Evolutionary conservation across 2,888 invertebrate genomes (phyloP).

Genomic region (Diarsia dahlii): DNA sequence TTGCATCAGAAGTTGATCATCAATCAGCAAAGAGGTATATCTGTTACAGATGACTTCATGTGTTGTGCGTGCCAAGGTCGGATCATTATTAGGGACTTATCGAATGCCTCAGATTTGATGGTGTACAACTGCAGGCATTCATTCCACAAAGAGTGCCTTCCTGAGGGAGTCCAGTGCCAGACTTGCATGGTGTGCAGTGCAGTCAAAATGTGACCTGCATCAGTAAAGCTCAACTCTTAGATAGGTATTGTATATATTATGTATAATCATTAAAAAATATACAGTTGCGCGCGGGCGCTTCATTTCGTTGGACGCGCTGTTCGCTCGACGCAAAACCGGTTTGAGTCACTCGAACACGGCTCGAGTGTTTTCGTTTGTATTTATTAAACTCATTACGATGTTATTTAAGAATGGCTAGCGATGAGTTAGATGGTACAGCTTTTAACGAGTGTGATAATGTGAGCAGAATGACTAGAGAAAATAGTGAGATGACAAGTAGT

Average conservation of each 20-base stretch:
- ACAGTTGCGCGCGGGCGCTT: too few relatives aligned
- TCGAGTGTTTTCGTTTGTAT: too few relatives aligned
- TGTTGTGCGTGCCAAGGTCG: slow-evolving; percentile 95
- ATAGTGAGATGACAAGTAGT: too few relatives aligned
- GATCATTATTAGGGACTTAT: slow-evolving; percentile 93
- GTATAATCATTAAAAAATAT: slow-evolving; percentile 60
- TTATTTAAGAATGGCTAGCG: too few relatives aligned
- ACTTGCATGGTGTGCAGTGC: slow-evolving; percentile 86
- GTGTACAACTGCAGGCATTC: slow-evolving; percentile 97
- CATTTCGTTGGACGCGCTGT: too few relatives aligned
- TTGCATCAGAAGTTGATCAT: slow-evolving; percentile 95
- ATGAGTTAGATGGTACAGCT: too few relatives aligned
- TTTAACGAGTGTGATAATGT: too few relatives aligned
- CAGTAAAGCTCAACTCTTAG: slow-evolving; percentile 76
- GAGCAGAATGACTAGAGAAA: too few relatives aligned
- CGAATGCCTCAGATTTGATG: slow-evolving; percentile 93
- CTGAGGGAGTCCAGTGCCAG: slow-evolving; percentile 82
- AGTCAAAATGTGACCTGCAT: slow-evolving; percentile 82
- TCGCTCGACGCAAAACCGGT: too few relatives aligned
- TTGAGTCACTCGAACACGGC: too few relatives aligned
- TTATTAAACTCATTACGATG: too few relatives aligned
- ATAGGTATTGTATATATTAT: slow-evolving; percentile 72
- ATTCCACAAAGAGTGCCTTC: slow-evolving; percentile 96
- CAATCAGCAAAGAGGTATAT: slow-evolving; percentile 94
- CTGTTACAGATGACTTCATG: slow-evolving; percentile 93